Percentiles rank a stretch among this genome's conserved stretches.
phyloP scores from a whole-genome alignment of 2,888 invertebrate species.

The Polydrusus tereticollis region DNA sequence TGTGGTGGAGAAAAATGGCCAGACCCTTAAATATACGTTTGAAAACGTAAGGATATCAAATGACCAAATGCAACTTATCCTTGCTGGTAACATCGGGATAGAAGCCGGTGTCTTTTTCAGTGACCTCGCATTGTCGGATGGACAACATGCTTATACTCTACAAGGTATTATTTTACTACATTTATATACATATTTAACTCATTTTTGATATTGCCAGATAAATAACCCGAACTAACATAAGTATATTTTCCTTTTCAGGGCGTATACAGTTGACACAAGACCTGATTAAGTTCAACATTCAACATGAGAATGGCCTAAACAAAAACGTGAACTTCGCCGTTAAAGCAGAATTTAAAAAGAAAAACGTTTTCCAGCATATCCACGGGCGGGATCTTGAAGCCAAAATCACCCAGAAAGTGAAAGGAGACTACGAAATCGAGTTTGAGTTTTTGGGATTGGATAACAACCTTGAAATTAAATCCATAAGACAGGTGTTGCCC shows the following conservation, averaged over 20 bases:
- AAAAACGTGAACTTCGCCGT: slow-evolving; percentile 74
- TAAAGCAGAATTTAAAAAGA: slow-evolving; percentile 68
- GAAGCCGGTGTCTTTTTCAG: slow-evolving; percentile 66
- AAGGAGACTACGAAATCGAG: slow-evolving; percentile 72
- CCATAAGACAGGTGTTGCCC: slow-evolving; percentile 70
- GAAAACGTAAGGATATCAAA: slow-evolving; percentile 70
- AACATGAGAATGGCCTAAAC: slow-evolving; percentile 73
- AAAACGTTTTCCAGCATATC: slow-evolving; percentile 65
- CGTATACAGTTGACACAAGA: slow-evolving; percentile 62
- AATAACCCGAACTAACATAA: neutral
- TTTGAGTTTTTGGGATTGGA: slow-evolving; percentile 70
- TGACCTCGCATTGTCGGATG: slow-evolving; percentile 70
- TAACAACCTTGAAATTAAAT: slow-evolving; percentile 70
- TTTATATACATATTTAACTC: neutral
- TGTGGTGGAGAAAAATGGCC: slow-evolving; percentile 64
- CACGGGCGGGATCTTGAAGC: slow-evolving; percentile 74
- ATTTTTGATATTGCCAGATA: neutral
- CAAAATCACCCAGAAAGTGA: slow-evolving; percentile 64
- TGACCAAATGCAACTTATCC: slow-evolving; percentile 65
- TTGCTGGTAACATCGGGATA: slow-evolving; percentile 70
- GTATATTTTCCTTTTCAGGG: slow-evolving; percentile 43
- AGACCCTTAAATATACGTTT: slow-evolving; percentile 70
- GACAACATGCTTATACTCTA: slow-evolving; percentile 67
- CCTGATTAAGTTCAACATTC: slow-evolving; percentile 68
- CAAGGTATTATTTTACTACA: slow-evolving; percentile 56